phyloP scores from a whole-genome alignment of 1,140 invertebrate species.

The Drosophila virilis region DNA sequence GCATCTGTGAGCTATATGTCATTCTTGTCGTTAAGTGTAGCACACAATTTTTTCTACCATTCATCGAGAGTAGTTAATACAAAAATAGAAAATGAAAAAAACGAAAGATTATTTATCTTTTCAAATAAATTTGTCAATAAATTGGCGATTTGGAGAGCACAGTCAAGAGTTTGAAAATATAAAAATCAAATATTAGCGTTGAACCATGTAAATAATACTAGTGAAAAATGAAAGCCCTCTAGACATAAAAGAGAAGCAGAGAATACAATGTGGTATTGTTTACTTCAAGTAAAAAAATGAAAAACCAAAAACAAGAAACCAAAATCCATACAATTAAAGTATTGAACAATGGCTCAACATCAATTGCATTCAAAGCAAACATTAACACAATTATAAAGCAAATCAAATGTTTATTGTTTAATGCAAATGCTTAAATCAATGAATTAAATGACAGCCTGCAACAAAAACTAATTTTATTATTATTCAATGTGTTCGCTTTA shows the following conservation, averaged over 20 bases:
- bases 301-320: slow-evolving; percentile 6
- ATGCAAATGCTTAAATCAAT: slow-evolving; percentile 11
- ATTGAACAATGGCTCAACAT: slow-evolving; percentile 56
- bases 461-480: background rate
- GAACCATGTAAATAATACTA: slow-evolving; percentile 54
- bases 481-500: background rate
- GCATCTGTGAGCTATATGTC: slow-evolving; percentile 25
- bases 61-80: slow-evolving; percentile 37
- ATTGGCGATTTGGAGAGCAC: background rate
- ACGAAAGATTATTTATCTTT: background rate
- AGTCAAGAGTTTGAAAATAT: slow-evolving; percentile 1
- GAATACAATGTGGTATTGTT: slow-evolving; percentile 67
- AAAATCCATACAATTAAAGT: slow-evolving; percentile 19
- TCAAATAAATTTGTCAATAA: slow-evolving; percentile 31
- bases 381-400: slow-evolving; percentile 25
- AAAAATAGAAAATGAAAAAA: slow-evolving; percentile 22
- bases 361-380: slow-evolving; percentile 33
- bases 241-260: background rate
- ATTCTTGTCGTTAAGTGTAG: slow-evolving; percentile 62
- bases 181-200: slow-evolving; percentile 7
- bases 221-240: slow-evolving; percentile 28
- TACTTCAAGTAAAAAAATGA: slow-evolving; percentile 64
- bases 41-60: slow-evolving; percentile 69
- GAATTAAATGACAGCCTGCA: slow-evolving; percentile 7
- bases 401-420: slow-evolving; percentile 18